Percentiles rank a stretch among this genome's conserved stretches.
Evolutionary conservation across 2,797 vertebrate genomes (phyloP).

Genomic region (Galago senegalensis): DNA sequence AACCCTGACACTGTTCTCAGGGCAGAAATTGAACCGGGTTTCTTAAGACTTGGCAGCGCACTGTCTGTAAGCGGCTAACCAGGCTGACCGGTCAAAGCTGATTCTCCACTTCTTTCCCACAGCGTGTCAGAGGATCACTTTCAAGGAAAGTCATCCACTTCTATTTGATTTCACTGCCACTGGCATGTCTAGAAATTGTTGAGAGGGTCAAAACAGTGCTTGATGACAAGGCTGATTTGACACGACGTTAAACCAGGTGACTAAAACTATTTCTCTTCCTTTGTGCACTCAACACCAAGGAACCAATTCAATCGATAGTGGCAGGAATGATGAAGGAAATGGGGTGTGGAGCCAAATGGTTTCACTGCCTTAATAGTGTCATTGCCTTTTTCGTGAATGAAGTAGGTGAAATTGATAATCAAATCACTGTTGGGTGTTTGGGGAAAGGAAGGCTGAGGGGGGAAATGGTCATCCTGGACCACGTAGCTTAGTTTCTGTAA

Average conservation of each 20-base stretch:
- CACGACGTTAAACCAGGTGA: background rate
- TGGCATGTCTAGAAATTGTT: background rate
- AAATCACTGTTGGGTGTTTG: background rate
- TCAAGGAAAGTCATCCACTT: slow-evolving; percentile 14
- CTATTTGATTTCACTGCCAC: slow-evolving; percentile 11
- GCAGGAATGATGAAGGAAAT: fast-evolving
- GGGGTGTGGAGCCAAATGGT: background rate
- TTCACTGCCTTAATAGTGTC: background rate
- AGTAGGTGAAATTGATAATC: background rate
- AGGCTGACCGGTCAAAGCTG: background rate
- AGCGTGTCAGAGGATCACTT: slow-evolving; percentile 6
- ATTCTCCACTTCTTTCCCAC: background rate
- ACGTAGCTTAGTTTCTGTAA: background rate
- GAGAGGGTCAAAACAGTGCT: background rate
- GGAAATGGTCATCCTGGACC: background rate
- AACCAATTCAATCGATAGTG: background rate
- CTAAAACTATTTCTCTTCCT: background rate
- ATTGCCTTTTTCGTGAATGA: slow-evolving; percentile 13
- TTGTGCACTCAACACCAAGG: background rate
- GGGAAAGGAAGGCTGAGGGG: background rate
- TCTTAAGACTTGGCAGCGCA: background rate
- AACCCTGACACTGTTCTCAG: background rate
- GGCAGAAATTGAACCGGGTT: background rate
- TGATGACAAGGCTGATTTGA: background rate
- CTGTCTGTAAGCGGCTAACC: background rate